Evolutionary conservation across 2,888 invertebrate genomes (phyloP), one percentile per base, ranked within the genome.

Genomic region (Allophyes oxyacanthae): DNA sequence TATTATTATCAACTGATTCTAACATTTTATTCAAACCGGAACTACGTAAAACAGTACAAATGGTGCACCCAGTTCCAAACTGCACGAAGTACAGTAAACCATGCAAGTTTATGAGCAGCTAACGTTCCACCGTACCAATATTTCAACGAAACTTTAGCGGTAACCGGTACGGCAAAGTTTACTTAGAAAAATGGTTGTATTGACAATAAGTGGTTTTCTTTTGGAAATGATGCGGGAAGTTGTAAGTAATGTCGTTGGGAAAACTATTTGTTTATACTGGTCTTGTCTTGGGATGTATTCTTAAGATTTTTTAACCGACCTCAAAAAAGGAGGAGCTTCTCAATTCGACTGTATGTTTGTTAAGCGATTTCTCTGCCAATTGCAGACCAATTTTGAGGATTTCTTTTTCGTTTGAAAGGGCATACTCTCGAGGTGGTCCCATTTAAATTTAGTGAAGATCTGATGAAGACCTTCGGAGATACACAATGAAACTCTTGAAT

Each of bases 141-240:
- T 67, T 57, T 72, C 64, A n/a, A 41, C 51, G 13, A 54, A 67
- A 72, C 72, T 72, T 70, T 50, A 48, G 20, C 46, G 11, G 54
- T 55, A 42, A 50, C 54, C 53, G 50, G 54, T 64, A 55, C 40
- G 7, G 13, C 14, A 13, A 48, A 61, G 62, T 64, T 67, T 66
- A n/a, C 20, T 52, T 34, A 10, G 37, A 52, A 56, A 69, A 37
- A 51, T 26, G 40, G 10, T 48, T 69, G 13, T 52, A 45, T 62
- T 40, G 63, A 38, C 62, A 46, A 54, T 46, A n/a, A 43, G 13
- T 5, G 14, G 28, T 48, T 37, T 50, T 48, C 40, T 46, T 46
- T 25, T 3, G 5, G 2, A 11, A 49, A 25, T 15, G 9, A 11
- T 34, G 10, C 14, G 10, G 3, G 42, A 48, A 49, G 14, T 34